phyloP scores from a whole-genome alignment of 2,888 invertebrate species.

The Gortyna flavago region DNA sequence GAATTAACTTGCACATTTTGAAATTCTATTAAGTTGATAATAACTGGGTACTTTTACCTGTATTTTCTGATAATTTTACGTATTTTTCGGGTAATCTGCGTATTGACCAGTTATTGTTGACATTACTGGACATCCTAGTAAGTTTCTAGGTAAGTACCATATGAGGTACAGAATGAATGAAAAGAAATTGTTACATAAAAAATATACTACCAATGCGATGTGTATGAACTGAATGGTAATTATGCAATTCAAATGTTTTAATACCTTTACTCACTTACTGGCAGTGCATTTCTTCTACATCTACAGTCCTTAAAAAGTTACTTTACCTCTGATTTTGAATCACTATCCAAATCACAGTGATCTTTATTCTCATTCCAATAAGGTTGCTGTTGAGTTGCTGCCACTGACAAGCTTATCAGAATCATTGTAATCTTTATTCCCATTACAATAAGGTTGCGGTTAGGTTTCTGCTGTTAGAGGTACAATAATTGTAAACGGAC shows the following conservation, averaged over 20 bases:
- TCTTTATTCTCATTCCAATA: background rate
- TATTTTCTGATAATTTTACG: background rate
- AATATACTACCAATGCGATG: slow-evolving; percentile 17
- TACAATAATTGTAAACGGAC: background rate
- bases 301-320: background rate
- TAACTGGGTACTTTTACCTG: slow-evolving; percentile 1
- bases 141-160: slow-evolving; percentile 1
- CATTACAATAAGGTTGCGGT: too few relatives aligned
- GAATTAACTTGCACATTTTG: background rate
- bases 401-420: background rate
- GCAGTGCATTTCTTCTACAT: slow-evolving; percentile 16
- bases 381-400: background rate
- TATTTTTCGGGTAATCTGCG: background rate
- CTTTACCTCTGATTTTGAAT: background rate
- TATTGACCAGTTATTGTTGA: slow-evolving; percentile 19
- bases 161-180: slow-evolving; percentile 3
- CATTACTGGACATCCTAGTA: background rate
- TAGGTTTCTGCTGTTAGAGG: background rate
- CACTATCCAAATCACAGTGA: background rate
- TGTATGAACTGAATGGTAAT: slow-evolving; percentile 10
- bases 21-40: background rate
- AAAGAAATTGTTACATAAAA: slow-evolving; percentile 22
- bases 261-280: background rate
- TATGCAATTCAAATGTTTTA: slow-evolving; percentile 29
- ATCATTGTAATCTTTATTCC: background rate